Base-by-base conservation (phyloP, 2,113 vertebrate genomes). In the Hoplias malabaricus region DNA sequence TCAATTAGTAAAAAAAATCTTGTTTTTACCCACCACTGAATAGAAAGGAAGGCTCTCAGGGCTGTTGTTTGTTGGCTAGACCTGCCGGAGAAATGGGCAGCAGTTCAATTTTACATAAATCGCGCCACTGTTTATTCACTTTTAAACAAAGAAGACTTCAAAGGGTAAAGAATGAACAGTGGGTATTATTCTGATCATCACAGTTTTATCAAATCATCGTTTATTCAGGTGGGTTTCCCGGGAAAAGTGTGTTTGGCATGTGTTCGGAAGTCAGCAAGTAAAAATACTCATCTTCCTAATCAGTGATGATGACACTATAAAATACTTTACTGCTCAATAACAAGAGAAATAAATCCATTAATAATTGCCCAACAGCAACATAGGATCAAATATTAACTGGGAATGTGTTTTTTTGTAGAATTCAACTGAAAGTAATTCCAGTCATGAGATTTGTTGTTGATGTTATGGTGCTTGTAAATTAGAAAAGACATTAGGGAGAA, bases 11-110 rank as follows among this genome's bases (percentile, higher is more conserved):
- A 82, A 79, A 82, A 81, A 80, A 69, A 77, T 72, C 56, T 54
- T 78, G 80, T 84, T 85, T 85, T 83, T 82, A 82, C 74, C 80
- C 82, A 84, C 70, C 75, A 63, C 70, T 62, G 77, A 77, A 86
- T 74, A 82, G 79, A 86, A 83, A 82, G 82, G 79, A 73, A 74
- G 78, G 80, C 77, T 80, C 78, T 75, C 68, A 72, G 80, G 75
- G 74, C 80, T 68, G 80, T 79, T 73, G 77, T 80, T 82, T 80
- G 82, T 81, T 85, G 78, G 77, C 65, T 66, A 82, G 72, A 78
- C 75, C 66, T 69, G 80, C 72, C 77, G 57, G 77, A 82, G 77
- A 83, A 80, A 71, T 73, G 63, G 73, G 70, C 80, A 83, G 78
- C 76, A 69, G 79, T 82, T 82, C 73, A 79, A 78, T 82, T 84